Evolutionary conservation across 2,113 vertebrate genomes (phyloP).

Genomic region (Melospiza melodia): DNA sequence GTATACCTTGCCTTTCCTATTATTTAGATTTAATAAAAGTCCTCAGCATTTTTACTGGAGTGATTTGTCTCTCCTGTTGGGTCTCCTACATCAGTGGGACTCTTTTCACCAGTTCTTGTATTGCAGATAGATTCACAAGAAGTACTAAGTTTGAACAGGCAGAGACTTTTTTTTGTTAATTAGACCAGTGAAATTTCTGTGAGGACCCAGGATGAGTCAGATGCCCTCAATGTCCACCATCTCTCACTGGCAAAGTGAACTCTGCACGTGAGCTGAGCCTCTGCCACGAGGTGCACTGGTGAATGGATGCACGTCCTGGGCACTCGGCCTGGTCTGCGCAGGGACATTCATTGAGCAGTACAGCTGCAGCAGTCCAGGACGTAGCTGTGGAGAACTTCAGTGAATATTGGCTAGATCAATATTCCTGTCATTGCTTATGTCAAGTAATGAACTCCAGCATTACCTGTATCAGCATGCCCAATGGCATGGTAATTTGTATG

Average conservation of each 20-base stretch:
- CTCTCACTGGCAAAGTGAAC: background rate
- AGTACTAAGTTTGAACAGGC: background rate
- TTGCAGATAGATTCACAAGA: background rate
- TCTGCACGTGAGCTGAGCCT: background rate
- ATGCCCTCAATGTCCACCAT: background rate
- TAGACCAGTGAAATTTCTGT: background rate
- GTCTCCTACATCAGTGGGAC: background rate
- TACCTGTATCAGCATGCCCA: background rate
- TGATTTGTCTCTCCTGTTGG: background rate
- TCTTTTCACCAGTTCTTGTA: background rate
- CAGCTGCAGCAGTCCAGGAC: background rate
- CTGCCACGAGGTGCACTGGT: accelerated
- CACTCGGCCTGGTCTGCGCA: accelerated
- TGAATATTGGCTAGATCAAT: background rate
- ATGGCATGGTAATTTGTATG: background rate
- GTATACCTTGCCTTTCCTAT: background rate
- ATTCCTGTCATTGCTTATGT: background rate
- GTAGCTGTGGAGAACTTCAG: background rate
- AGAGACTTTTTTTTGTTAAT: background rate
- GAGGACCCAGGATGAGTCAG: accelerated
- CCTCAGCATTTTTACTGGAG: background rate
- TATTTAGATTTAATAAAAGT: background rate
- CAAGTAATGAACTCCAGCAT: background rate
- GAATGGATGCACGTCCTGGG: accelerated
- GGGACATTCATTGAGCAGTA: background rate